A percentile compares a stretch with the other conserved stretches of the same genome.
phyloP scores from a whole-genome alignment of 2,113 vertebrate species.

The Microtus richardsoni region DNA sequence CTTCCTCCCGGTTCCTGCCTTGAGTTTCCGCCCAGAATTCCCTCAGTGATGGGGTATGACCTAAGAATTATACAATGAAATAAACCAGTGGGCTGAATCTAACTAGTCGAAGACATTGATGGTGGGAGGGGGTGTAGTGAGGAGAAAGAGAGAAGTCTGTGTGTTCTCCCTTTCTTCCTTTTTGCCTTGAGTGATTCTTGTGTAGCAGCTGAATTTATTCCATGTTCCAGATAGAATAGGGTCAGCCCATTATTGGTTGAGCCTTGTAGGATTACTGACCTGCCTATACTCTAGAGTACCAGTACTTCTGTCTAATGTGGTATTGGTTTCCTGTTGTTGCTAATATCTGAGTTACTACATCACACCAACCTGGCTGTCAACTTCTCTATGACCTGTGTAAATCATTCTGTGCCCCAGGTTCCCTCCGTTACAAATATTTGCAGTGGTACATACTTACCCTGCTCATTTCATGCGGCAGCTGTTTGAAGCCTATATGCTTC shows the following conservation, averaged over 20 bases:
- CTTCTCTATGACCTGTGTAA: neutral
- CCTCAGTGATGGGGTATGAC: neutral
- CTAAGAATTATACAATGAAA: neutral
- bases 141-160: neutral
- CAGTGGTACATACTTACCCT: neutral
- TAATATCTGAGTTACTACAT: neutral
- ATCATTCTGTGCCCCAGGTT: neutral
- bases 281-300: neutral
- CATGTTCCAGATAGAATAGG: neutral
- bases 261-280: neutral
- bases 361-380: neutral
- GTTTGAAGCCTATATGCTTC: neutral
- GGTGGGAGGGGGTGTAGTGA: too few species aligned
- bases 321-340: constrained; percentile 7
- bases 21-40: neutral
- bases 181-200: neutral
- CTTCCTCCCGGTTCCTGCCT: neutral
- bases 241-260: neutral
- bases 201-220: neutral
- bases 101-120: neutral
- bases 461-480: neutral
- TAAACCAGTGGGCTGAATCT: neutral
- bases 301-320: neutral
- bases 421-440: neutral
- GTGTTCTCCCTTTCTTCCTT: neutral